phyloP scores from a whole-genome alignment of 2,888 invertebrate genomes.

The Blomia tropicalis region DNA sequence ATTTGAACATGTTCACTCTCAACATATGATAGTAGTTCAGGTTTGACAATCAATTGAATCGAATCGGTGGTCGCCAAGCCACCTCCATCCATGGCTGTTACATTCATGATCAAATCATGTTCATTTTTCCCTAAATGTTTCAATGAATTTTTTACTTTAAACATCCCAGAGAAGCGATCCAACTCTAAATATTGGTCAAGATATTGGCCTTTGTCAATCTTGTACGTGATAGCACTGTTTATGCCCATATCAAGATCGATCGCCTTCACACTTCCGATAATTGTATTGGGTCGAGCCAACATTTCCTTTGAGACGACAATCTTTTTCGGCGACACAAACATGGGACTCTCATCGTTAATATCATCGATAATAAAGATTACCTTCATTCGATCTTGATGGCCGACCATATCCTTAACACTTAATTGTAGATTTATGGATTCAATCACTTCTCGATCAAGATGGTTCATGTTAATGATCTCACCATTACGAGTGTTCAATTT shows the following conservation, averaged over 20 bases:
- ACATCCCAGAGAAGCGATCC: slow-evolving; percentile 52
- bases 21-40: background rate
- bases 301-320: slow-evolving; percentile 52
- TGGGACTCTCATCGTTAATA: slow-evolving; percentile 78
- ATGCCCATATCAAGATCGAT: slow-evolving; percentile 75
- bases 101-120: slow-evolving; percentile 31
- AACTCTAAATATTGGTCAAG: slow-evolving; percentile 46
- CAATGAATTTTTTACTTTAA: slow-evolving; percentile 38
- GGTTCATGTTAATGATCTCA: slow-evolving; percentile 30
- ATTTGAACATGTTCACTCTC: slow-evolving; percentile 2
- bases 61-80: slow-evolving; percentile 7
- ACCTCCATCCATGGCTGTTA: slow-evolving; percentile 72
- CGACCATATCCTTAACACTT: slow-evolving; percentile 7
- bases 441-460: slow-evolving; percentile 31
- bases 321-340: slow-evolving; percentile 73
- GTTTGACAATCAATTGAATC: slow-evolving; percentile 2
- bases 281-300: background rate
- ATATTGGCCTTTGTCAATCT: slow-evolving; percentile 51
- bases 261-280: slow-evolving; percentile 46
- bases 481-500: slow-evolving; percentile 34
- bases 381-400: slow-evolving; percentile 66
- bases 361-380: slow-evolving; percentile 84
- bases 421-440: slow-evolving; percentile 16
- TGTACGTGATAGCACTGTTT: slow-evolving; percentile 80
- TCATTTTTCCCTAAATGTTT: background rate